These are phyloP conservation scores for Agraylea sexmaculata DNA, from an alignment of 1,140 invertebrate genomes.

Conservation along the genomic window DNA sequence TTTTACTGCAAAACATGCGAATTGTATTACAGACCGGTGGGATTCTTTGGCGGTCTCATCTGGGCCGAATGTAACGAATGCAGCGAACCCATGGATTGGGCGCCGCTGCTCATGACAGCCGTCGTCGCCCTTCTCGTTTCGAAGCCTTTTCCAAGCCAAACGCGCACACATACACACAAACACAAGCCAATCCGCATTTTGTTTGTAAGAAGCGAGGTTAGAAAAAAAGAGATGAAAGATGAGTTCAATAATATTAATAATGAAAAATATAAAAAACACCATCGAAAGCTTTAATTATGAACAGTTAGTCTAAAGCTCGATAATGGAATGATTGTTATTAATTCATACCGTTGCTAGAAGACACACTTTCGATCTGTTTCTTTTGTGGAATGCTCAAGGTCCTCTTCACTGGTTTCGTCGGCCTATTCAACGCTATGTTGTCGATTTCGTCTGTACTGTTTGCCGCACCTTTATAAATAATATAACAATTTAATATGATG, in stretches of 20 bases:
- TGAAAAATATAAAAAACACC: too few species aligned
- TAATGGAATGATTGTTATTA: too few species aligned
- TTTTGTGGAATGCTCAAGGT: conserved; percentile 23
- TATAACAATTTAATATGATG: neutral
- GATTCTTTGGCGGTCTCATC: conserved; percentile 12
- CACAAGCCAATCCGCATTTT: too few species aligned
- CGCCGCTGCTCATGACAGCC: conserved; percentile 11
- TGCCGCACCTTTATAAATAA: conserved; percentile 13
- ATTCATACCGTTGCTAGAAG: too few species aligned
- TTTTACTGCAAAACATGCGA: neutral
- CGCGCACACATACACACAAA: too few species aligned
- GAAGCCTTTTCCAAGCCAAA: too few species aligned
- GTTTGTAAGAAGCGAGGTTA: too few species aligned
- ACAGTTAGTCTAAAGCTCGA: too few species aligned
- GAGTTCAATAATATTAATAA: too few species aligned
- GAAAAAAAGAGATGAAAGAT: too few species aligned
- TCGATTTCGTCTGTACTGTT: conserved; percentile 28
- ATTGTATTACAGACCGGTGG: conserved; percentile 9
- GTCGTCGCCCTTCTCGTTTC: conserved; percentile 11
- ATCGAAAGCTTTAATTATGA: too few species aligned
- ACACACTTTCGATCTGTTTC: conserved; percentile 19
- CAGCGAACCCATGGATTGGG: conserved; percentile 9
- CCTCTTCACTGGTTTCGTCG: conserved; percentile 27
- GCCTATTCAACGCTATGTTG: conserved; percentile 26
- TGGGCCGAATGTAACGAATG: too few species aligned